Evolutionary conservation across 2,888 invertebrate genomes (phyloP), one percentile per base, ranked within the genome.

Genomic region (Meghimatium bilineatum): DNA sequence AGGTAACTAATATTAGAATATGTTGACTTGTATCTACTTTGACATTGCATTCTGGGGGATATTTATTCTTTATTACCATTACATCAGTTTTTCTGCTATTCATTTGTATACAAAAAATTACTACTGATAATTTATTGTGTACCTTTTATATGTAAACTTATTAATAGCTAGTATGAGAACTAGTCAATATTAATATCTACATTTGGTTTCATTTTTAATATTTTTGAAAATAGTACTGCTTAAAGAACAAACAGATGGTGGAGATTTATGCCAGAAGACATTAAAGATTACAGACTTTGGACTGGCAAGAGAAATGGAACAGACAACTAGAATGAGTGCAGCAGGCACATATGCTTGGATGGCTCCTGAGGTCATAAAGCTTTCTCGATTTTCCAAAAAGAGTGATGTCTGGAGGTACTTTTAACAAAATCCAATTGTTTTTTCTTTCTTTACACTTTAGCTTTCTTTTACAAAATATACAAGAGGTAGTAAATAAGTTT

Each of bases 301-400:
- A 1, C 94, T 99, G 89, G 99, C 99, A 63, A 95, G 98, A 86
- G 98, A 99, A 94, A 97, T 98, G 86, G 97, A 98, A 94, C 97
- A 98, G 94, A 98, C 99, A 82, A 98, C 98, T 74, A 95, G 97
- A 91, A 98, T 99, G 98, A 98, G 98, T 36, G 97, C 98, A 36
- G 99, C 98, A 49, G 99, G 99, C 85, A 99, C 99, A 0, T 99
- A 98, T 94, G 98, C 99, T 79, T 99, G 99, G 98, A 99, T 99
- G 98, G 98, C 99, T 67, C 99, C 99, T 26, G 99, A 99, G 95
- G 98, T 98, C 88, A 97, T 97, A 93, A 97, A 96, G 93, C 96
- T 96, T 92, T 97, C 97, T 76, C 96, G 96, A 78, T 97, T 97
- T 94, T 97, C 97, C 71, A 97, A 97, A 95, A 97, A 97, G 75